phyloP scores from a whole-genome alignment of 92 coral and sea anemone genomes.

The Palythoa heliodiscus region DNA sequence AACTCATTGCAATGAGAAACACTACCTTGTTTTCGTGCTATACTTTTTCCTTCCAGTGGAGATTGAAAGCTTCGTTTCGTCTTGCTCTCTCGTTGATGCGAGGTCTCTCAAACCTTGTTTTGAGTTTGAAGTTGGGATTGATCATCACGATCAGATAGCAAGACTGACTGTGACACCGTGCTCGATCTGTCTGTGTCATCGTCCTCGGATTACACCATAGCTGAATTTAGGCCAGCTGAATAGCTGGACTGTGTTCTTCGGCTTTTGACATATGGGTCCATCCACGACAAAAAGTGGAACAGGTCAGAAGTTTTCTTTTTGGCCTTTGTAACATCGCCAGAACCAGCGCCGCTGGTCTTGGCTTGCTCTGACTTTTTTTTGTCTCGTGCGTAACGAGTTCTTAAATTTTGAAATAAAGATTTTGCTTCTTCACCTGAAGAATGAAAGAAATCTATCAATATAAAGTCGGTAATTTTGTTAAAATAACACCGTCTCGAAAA shows the following conservation, averaged over 20 bases:
- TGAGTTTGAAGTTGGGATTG: conserved; percentile 24
- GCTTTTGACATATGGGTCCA: conserved; percentile 34
- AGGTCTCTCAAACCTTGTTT: conserved; percentile 17
- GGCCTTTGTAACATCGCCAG: conserved; percentile 13
- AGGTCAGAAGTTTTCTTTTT: conserved; percentile 24
- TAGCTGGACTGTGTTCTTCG: conserved; percentile 32
- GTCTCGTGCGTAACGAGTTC: conserved; percentile 15
- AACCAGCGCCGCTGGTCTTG: conserved; percentile 29
- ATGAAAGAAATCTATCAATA: conserved; percentile 22
- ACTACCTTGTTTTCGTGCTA: conserved; percentile 7
- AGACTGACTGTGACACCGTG: conserved; percentile 27
- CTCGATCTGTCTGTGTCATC: conserved; percentile 19
- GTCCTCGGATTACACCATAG: conserved; percentile 27
- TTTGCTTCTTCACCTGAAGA: conserved; percentile 34
- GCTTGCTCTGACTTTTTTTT: conserved; percentile 25
- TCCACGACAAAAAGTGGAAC: conserved; percentile 25
- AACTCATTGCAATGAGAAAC: conserved; percentile 13
- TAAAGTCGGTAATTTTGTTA: conserved; percentile 19
- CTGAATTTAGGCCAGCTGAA: conserved; percentile 33
- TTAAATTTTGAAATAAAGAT: conserved; percentile 18
- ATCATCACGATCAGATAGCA: conserved; percentile 27
- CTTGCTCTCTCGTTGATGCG: not conserved
- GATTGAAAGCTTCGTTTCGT: conserved; percentile 28
- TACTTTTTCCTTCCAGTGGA: conserved; percentile 5
- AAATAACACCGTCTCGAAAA: conserved; percentile 10